A percentile compares a stretch with the other conserved stretches of the same genome.
These are phyloP conservation scores for Molossus alvarezi DNA, from an alignment of 2,797 vertebrate genomes.

Conservation along the genomic window DNA sequence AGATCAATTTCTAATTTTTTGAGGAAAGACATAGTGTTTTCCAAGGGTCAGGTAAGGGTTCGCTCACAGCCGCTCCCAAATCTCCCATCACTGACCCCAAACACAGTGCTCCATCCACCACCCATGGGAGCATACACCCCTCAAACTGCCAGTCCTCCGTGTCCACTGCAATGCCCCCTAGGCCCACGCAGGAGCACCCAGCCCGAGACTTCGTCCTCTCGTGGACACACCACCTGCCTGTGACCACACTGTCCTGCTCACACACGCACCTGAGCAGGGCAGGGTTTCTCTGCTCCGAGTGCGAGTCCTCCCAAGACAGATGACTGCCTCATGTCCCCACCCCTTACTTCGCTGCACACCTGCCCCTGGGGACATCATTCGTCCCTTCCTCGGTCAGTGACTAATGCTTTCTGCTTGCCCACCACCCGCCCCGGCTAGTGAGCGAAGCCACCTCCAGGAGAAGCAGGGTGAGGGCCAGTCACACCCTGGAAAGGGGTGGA, in stretches of 20 bases:
- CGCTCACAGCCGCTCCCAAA: neutral
- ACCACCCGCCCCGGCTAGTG: neutral
- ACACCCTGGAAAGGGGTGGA: neutral
- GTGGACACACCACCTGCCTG: neutral
- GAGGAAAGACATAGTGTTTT: no score
- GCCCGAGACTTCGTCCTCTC: neutral
- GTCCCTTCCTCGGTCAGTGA: no score
- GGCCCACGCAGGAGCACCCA: no score
- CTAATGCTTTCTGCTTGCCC: neutral
- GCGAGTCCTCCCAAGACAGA: neutral
- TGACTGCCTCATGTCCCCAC: neutral
- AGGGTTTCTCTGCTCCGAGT: neutral
- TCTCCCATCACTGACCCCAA: neutral
- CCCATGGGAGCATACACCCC: neutral
- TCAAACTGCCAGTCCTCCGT: neutral
- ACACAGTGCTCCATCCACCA: neutral
- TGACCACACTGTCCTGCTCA: neutral
- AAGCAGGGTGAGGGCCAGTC: neutral
- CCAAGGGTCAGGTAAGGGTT: neutral
- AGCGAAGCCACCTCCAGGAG: neutral
- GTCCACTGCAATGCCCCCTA: neutral
- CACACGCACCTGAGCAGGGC: fast-evolving
- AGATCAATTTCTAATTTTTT: no score
- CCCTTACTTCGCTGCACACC: neutral
- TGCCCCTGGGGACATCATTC: fast-evolving